Percentiles rank a stretch among this genome's conserved stretches.
These are phyloP conservation scores for Hydrotaea diabolus DNA, from an alignment of 2,888 invertebrate genomes.

Conservation along the genomic window DNA sequence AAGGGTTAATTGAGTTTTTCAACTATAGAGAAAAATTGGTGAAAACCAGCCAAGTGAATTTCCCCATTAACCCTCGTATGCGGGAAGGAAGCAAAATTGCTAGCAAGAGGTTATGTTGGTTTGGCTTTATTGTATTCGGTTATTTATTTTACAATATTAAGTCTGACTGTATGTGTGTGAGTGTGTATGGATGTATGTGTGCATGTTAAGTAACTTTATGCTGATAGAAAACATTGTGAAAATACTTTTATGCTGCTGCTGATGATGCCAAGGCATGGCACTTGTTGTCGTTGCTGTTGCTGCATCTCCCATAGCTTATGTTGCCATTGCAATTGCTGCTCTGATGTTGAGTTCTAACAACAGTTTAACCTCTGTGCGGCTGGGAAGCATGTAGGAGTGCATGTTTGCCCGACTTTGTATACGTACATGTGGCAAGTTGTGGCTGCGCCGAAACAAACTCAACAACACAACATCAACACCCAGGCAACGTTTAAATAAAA, in stretches of 20 bases:
- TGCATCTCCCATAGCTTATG: background rate
- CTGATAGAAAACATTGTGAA: background rate
- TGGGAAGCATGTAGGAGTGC: background rate
- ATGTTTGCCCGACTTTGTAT: background rate
- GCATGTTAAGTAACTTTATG: conserved; percentile 31
- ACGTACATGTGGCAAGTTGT: background rate
- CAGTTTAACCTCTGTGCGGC: background rate
- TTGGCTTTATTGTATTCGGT: background rate
- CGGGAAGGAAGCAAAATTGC: background rate
- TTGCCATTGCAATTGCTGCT: background rate
- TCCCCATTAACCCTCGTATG: background rate
- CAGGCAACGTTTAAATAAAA: conserved; percentile 8
- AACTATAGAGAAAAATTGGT: background rate
- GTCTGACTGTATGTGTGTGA: background rate
- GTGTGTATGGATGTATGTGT: background rate
- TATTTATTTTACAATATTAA: background rate
- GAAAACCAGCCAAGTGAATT: background rate
- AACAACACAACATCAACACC: conserved; percentile 16
- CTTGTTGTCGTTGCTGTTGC: background rate
- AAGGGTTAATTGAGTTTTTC: too few species aligned
- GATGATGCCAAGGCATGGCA: background rate
- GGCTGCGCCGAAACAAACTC: background rate
- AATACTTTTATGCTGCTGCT: background rate
- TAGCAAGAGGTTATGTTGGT: background rate
- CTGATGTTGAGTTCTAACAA: background rate